phyloP scores from a whole-genome alignment of 2,113 vertebrate genomes.

The Limanda limanda region DNA sequence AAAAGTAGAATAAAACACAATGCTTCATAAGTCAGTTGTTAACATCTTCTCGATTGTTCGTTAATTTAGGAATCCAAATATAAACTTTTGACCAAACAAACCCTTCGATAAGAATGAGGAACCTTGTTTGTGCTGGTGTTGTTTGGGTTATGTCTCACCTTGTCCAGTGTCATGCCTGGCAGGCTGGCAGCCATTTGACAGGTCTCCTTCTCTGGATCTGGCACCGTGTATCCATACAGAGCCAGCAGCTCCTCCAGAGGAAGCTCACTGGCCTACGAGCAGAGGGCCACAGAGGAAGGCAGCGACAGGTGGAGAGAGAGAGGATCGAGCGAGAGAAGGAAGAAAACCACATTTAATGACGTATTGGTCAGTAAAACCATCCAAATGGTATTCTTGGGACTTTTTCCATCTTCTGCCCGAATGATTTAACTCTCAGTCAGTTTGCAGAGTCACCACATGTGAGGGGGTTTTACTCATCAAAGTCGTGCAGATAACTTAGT shows the following conservation, averaged over 20 bases:
- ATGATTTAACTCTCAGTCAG: not conserved
- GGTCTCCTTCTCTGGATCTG: slow-evolving; percentile 87
- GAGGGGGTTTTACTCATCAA: not conserved
- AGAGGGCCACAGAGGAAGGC: slow-evolving; percentile 11
- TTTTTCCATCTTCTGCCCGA: not conserved
- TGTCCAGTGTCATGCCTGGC: slow-evolving; percentile 90
- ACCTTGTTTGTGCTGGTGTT: not conserved
- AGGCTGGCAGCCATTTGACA: slow-evolving; percentile 82
- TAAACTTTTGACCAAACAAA: too few species aligned
- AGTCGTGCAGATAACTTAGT: not conserved
- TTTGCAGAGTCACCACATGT: not conserved
- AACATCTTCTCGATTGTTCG: not conserved
- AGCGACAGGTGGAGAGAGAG: slow-evolving; percentile 28
- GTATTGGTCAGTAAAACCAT: not conserved
- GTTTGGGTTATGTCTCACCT: slow-evolving; percentile 78
- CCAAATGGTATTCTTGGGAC: not conserved
- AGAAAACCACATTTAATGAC: not conserved
- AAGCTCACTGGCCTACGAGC: slow-evolving; percentile 88
- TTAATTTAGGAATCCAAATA: not conserved
- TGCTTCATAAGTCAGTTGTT: not conserved
- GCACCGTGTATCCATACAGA: slow-evolving; percentile 91
- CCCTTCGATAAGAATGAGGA: not conserved
- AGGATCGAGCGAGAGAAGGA: not conserved
- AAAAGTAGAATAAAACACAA: not conserved
- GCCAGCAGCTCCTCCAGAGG: slow-evolving; percentile 93